phyloP scores from a whole-genome alignment of 2,113 vertebrate genomes.

The Corythornis madagascariensis region DNA sequence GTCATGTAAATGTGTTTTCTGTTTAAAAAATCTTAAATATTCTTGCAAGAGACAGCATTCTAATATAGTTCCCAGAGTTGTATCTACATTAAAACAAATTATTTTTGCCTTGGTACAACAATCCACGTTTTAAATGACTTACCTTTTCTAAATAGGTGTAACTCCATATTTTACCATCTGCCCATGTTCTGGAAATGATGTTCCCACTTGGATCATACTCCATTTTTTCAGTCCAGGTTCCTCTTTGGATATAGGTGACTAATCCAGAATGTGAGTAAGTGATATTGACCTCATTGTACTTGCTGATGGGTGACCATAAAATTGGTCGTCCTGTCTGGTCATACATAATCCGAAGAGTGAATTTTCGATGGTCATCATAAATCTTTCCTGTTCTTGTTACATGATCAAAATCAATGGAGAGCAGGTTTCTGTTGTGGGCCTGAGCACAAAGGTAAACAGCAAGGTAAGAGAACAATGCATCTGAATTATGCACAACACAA shows the following conservation, averaged over 20 bases:
- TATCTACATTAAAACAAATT: background rate
- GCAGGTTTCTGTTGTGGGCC: conserved; percentile 97
- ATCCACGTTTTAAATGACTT: background rate
- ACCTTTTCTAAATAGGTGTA: conserved; percentile 98
- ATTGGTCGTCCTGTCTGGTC: conserved; percentile 89
- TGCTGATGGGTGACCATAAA: conserved; percentile 94
- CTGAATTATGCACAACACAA: background rate
- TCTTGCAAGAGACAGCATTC: background rate
- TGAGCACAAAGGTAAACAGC: conserved; percentile 61
- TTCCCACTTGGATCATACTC: conserved; percentile 93
- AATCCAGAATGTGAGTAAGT: conserved; percentile 89
- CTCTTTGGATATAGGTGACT: conserved; percentile 90
- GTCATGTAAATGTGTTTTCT: background rate
- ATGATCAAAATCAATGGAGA: conserved; percentile 97
- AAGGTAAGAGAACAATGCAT: background rate
- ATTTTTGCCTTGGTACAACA: background rate
- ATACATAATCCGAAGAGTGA: conserved; percentile 95
- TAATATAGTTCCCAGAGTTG: background rate
- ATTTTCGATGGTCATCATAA: conserved; percentile 98
- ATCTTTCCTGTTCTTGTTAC: conserved; percentile 94
- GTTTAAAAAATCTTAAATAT: background rate
- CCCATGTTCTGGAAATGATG: conserved; percentile 93
- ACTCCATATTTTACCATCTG: conserved; percentile 99
- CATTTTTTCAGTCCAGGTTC: conserved; percentile 93
- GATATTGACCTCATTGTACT: conserved; percentile 96